Evolutionary conservation across 2,113 vertebrate species (phyloP).

Genomic region (Triplophysa dalaica): DNA sequence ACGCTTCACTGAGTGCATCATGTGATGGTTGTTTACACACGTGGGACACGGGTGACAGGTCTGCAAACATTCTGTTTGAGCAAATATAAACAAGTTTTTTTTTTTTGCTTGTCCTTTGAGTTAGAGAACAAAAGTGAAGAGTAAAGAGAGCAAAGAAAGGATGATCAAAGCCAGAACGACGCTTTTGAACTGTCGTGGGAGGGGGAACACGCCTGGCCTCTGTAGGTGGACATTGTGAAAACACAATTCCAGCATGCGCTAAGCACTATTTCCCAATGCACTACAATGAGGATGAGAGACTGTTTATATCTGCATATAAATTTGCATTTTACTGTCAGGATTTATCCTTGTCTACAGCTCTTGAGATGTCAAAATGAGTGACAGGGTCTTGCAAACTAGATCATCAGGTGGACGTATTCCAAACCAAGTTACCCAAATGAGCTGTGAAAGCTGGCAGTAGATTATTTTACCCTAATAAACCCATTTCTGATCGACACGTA

Average conservation of each 20-base stretch:
- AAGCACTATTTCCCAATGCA: background rate
- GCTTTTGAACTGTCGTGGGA: conserved; percentile 49
- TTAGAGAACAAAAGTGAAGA: conserved; percentile 48
- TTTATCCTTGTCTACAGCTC: background rate
- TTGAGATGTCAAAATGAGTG: background rate
- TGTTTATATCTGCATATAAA: background rate
- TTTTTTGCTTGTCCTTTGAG: conserved; percentile 48
- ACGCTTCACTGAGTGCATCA: conserved; percentile 16
- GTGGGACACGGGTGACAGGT: conserved; percentile 21
- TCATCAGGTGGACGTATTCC: background rate
- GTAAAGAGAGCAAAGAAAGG: conserved; percentile 49
- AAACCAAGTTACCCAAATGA: background rate
- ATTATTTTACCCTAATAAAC: background rate
- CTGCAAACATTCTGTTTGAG: conserved; percentile 40
- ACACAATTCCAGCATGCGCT: conserved; percentile 38
- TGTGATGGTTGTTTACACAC: conserved; percentile 31
- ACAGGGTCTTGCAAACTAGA: background rate
- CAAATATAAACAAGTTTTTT: conserved; percentile 53
- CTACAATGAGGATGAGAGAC: background rate
- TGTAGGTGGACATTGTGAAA: conserved; percentile 26
- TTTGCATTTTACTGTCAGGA: conserved; percentile 1
- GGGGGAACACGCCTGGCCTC: conserved; percentile 19
- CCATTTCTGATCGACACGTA: background rate
- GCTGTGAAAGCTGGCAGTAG: background rate
- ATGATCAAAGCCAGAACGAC: conserved; percentile 53